Conservation (phyloP, 2,888 invertebrate genomes). For the Leuctra nigra region DNA sequence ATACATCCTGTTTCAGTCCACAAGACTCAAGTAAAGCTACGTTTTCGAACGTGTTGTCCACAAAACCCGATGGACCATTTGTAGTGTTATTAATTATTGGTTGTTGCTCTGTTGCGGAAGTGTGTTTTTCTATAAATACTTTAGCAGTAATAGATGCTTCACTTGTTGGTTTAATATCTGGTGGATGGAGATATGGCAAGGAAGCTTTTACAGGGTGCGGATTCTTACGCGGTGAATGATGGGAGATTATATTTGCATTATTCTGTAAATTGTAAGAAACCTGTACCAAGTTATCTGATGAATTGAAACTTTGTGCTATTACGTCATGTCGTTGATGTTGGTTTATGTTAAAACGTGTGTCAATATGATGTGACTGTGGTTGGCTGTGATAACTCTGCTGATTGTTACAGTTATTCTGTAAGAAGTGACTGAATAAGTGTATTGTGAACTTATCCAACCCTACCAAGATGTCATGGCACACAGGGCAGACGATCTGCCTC, state of each 20-base stretch:
- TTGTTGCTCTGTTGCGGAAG: not conserved
- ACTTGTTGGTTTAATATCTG: too few species aligned
- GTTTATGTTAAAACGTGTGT: too few species aligned
- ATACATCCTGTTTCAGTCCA: not conserved
- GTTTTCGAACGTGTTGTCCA: not conserved
- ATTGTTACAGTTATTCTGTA: conserved; percentile 32
- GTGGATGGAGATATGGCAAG: not conserved
- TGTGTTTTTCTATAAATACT: too few species aligned
- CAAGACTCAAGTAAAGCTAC: not conserved
- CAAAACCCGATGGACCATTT: too few species aligned
- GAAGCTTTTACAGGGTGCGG: not conserved
- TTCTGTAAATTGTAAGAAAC: not conserved
- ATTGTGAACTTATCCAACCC: conserved; percentile 79
- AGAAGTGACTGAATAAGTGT: conserved; percentile 69
- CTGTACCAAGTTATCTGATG: not conserved
- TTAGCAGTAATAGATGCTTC: too few species aligned
- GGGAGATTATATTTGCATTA: not conserved
- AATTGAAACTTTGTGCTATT: too few species aligned
- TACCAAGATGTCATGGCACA: conserved; percentile 65
- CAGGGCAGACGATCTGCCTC: conserved; percentile 65
- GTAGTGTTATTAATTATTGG: not conserved
- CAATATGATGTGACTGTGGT: too few species aligned
- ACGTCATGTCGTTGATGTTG: too few species aligned
- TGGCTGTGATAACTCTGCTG: too few species aligned
- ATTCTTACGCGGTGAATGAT: not conserved